Conservation (phyloP, 2,113 vertebrate species). For the Cephalopterus ornatus region DNA sequence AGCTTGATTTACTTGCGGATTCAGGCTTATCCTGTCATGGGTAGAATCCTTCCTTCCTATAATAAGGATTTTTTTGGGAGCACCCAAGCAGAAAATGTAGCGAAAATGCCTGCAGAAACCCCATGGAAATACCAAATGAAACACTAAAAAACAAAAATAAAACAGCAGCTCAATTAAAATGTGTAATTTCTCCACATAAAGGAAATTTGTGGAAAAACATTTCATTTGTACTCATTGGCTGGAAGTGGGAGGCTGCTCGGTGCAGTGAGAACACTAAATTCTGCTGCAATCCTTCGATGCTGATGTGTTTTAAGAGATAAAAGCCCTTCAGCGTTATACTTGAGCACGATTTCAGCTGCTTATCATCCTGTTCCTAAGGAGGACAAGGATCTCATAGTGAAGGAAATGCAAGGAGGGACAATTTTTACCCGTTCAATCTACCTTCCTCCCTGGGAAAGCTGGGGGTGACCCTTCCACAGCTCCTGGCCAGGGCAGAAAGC, state of each 20-base stretch:
- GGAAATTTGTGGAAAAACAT: background rate
- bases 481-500: constrained; percentile 13
- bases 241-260: background rate
- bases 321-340: background rate
- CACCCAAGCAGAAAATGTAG: constrained; percentile 25
- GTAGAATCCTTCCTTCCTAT: background rate
- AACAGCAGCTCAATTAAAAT: constrained; percentile 10
- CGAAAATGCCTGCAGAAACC: constrained; percentile 31
- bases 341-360: background rate
- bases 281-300: background rate
- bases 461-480: background rate
- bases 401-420: background rate
- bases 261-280: background rate
- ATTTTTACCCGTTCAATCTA: background rate
- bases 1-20: background rate
- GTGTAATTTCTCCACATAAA: background rate
- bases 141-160: background rate
- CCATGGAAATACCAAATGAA: constrained; percentile 10
- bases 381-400: fast-evolving
- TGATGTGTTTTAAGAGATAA: background rate
- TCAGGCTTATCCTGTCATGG: background rate
- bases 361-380: background rate
- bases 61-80: constrained; percentile 18
- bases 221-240: constrained; percentile 9
- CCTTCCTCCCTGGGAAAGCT: background rate